These are phyloP conservation scores for Tolmerus cingulatus DNA, from an alignment of 2,888 invertebrate species.

Conservation along the genomic window DNA sequence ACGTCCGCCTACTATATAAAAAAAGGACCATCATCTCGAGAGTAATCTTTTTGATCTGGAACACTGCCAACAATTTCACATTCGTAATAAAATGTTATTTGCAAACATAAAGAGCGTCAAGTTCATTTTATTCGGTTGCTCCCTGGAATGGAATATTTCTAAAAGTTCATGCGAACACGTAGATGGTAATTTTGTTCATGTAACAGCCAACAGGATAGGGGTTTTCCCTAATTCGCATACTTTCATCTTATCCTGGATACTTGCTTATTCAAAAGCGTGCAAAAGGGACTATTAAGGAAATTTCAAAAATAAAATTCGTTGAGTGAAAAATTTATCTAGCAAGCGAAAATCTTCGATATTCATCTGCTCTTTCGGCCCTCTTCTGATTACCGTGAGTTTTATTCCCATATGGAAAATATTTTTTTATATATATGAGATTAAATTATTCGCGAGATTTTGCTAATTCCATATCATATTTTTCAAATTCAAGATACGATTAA, in stretches of 20 bases:
- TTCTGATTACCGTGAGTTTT: neutral
- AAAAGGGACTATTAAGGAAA: neutral
- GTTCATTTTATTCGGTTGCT: constrained; percentile 30
- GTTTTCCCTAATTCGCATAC: neutral
- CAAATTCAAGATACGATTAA: too few species aligned
- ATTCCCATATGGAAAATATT: neutral
- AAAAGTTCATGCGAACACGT: constrained; percentile 50
- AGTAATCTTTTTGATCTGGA: constrained; percentile 39
- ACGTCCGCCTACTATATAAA: neutral
- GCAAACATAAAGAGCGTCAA: constrained; percentile 44
- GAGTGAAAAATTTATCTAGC: neutral
- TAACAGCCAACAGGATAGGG: neutral
- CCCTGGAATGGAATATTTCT: constrained; percentile 47
- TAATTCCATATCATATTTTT: too few species aligned
- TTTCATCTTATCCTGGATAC: neutral
- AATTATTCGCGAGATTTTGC: too few species aligned
- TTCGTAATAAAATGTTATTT: constrained; percentile 49
- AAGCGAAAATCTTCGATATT: neutral
- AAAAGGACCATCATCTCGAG: neutral
- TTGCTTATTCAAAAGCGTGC: neutral
- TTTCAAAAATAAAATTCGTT: neutral
- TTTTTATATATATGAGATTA: too few species aligned
- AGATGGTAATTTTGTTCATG: constrained; percentile 50
- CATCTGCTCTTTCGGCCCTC: neutral
- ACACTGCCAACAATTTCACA: constrained; percentile 47